Percentiles rank a stretch among this genome's conserved stretches.
Evolutionary conservation across 64 coral and sea anemone genomes (phyloP).

Genomic region (Montipora efflorescens): DNA sequence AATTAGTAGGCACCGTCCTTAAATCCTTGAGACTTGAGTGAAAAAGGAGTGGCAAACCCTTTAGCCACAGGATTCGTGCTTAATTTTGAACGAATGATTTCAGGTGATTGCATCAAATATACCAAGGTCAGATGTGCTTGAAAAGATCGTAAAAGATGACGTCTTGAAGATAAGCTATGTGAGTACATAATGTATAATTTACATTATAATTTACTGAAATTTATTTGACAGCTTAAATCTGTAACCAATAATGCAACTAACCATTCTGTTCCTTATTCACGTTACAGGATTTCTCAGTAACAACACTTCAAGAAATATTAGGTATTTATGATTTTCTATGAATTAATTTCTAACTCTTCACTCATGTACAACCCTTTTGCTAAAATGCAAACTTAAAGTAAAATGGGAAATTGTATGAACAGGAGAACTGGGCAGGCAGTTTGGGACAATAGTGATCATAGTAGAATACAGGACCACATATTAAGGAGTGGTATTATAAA

Average conservation of each 20-base stretch:
- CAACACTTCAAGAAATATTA: constrained; percentile 52
- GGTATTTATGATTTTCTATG: constrained; percentile 4
- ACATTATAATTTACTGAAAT: not conserved
- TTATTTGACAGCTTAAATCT: not conserved
- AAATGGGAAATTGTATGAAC: no score
- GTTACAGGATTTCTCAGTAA: constrained; percentile 58
- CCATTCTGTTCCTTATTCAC: not conserved
- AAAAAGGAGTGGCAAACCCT: no score
- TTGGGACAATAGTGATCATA: no score
- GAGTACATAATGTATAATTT: constrained; percentile 28
- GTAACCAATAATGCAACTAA: not conserved
- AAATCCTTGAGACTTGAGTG: no score
- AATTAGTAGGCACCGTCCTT: no score
- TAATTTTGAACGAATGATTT: not conserved
- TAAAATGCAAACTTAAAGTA: no score
- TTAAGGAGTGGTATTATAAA: no score
- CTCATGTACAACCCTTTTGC: no score
- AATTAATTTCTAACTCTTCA: no score
- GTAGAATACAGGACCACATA: no score
- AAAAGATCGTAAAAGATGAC: constrained; percentile 75
- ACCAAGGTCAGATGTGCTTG: constrained; percentile 77
- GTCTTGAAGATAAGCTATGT: constrained; percentile 65
- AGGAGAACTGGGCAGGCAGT: no score
- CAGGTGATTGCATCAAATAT: constrained; percentile 83
- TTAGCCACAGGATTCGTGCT: not conserved